Evolutionary conservation across 2,797 vertebrate genomes (phyloP).

Genomic region (Molossus molossus): DNA sequence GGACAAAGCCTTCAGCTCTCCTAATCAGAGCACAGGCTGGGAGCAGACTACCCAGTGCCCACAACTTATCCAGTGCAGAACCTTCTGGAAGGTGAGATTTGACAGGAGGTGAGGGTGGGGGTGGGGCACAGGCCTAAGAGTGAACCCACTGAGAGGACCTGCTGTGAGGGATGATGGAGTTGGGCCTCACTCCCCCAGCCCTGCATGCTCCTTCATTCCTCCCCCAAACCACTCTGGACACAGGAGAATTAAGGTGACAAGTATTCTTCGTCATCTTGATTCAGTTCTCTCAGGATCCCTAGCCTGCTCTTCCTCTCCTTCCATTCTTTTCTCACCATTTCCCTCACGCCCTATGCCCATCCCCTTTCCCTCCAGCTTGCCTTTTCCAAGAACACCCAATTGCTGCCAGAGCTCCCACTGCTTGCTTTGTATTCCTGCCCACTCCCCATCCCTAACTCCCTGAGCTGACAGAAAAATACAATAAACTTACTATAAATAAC

Average conservation of each 20-base stretch:
- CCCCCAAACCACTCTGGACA: background rate
- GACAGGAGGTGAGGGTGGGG: background rate
- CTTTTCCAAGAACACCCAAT: conserved; percentile 31
- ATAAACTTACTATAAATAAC: conserved; percentile 61
- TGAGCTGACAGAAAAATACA: conserved; percentile 66
- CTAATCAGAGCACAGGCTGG: conserved; percentile 12
- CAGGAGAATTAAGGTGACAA: background rate
- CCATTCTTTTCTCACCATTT: background rate
- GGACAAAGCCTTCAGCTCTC: background rate
- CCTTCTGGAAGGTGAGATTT: conserved; percentile 54
- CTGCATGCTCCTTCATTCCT: background rate
- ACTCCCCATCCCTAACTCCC: background rate
- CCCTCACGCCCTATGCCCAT: background rate
- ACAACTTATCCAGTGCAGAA: background rate
- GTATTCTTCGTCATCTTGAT: background rate
- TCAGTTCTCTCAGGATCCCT: background rate
- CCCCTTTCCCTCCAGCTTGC: background rate
- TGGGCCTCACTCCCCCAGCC: background rate
- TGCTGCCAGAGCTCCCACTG: background rate
- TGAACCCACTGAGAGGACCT: background rate
- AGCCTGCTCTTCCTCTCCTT: background rate
- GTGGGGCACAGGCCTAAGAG: background rate
- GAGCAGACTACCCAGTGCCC: background rate
- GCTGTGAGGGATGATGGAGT: background rate
- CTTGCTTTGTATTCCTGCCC: background rate